Evolutionary conservation across 2,797 vertebrate genomes (phyloP), one percentile per base, ranked within the genome.

Genomic region (Falco naumanni): DNA sequence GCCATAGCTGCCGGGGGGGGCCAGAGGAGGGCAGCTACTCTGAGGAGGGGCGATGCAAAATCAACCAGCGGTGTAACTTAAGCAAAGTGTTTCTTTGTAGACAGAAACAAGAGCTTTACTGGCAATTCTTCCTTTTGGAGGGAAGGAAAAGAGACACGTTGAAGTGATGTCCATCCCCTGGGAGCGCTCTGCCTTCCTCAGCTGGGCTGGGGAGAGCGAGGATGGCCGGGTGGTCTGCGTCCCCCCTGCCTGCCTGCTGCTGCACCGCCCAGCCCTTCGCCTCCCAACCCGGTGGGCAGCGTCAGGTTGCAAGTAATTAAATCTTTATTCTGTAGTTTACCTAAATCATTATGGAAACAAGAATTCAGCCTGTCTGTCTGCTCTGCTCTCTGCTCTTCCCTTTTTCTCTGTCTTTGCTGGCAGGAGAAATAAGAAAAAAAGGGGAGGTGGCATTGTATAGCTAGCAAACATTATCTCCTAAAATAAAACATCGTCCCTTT

Each of bases 111-210:
- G 57, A 48, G 60, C 47, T 66, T 84, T 61, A 15, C 31, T 83
- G 65, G 69, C 87, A 76, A 72, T 51, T 21, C 63, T 24, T 66
- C 81, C 41, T 69, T 81, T 64, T 31, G 41, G 86, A 90, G 84
- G 19, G 56, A 95, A 92, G 82, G 47, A 45, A 79, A 96, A 69
- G 89, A 88, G 33, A 41, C 47, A 0, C 65, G 78, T 26, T 72
- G 85, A 78, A 82, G 43, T 17, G 33, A 19, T 48, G 29, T 41
- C 70, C 34, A 15, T 61, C 45, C 64, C 29, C 47, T 68, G 80
- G 81, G 54, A 93, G 59, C n/a, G 11, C 94, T 84, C 89, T 85
- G 72, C 92, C 57, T 78, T 93, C 83, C 61, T 87, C 84, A 87
- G 80, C 69, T 33, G 54, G 79, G 90, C 84, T 93, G 94, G 86